Evolutionary conservation across 2,888 invertebrate species (phyloP).

Genomic region (Dasypogon diadema): DNA sequence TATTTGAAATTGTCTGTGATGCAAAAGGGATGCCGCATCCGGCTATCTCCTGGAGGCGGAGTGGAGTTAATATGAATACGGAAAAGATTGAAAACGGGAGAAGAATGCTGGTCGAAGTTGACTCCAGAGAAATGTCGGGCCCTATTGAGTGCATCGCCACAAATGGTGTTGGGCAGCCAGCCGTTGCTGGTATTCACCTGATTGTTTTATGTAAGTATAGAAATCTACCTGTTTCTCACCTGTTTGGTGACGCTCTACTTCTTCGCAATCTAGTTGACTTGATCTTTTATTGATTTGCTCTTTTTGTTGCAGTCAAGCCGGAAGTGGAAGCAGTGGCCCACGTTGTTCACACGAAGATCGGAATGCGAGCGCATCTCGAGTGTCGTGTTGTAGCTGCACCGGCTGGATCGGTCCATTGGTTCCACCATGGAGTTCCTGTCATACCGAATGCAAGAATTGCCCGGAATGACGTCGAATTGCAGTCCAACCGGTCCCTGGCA

Average conservation of each 20-base stretch:
- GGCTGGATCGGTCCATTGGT: constrained; percentile 77
- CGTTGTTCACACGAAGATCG: constrained; percentile 82
- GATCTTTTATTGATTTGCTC: constrained; percentile 7
- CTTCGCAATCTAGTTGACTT: neutral
- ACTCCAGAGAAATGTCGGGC: constrained; percentile 76
- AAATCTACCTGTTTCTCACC: neutral
- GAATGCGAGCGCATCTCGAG: constrained; percentile 77
- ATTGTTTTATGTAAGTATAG: constrained; percentile 77
- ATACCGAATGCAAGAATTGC: constrained; percentile 66
- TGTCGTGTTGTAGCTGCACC: constrained; percentile 80
- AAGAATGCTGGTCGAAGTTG: constrained; percentile 64
- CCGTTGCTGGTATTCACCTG: constrained; percentile 75
- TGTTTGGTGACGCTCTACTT: constrained; percentile 26
- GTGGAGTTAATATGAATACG: constrained; percentile 57
- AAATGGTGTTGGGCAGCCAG: constrained; percentile 82
- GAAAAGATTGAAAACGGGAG: constrained; percentile 63
- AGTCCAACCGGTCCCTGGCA: constrained; percentile 67
- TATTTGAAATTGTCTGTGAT: constrained; percentile 80
- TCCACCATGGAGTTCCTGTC: constrained; percentile 73
- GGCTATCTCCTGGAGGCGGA: constrained; percentile 76
- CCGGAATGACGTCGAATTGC: constrained; percentile 68
- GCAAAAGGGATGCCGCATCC: constrained; percentile 80
- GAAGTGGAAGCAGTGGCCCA: constrained; percentile 75
- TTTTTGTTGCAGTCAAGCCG: constrained; percentile 76
- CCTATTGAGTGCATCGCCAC: constrained; percentile 79